Evolutionary conservation across 2,888 invertebrate species (phyloP), one percentile per base, ranked within the genome.

Genomic region (Baccha elongata): DNA sequence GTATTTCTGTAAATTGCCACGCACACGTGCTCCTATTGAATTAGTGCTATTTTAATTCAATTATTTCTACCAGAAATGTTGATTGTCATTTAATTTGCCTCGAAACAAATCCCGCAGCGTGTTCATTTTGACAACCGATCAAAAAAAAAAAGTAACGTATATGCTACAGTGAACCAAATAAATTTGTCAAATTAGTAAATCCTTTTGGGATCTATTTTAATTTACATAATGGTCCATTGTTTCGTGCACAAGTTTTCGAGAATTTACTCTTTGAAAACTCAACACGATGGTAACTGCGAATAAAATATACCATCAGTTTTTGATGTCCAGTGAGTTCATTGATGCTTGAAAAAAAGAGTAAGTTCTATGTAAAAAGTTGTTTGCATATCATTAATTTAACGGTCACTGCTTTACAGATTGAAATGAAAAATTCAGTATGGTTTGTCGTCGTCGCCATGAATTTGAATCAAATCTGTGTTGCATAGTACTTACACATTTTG

Each of bases 41-140:
- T 60, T 68, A 23, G 32, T 42, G 23, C 60, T 17, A 60, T 60
- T 74, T 74, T 58, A 67, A 74, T 67, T 74, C 67, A 74, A 67
- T 74, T 75, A 67, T 13, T 58, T 48, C 10, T 3, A n/a, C 40
- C 55, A 67, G 32, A 21, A 58, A 15, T 50, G 67, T 50, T 55
- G 50, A 50, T 58, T 40, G 19, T 13, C 8, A 60, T 23, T 58
- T 67, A 68, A 68, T 74, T 58, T 26, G n/a, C 13, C 15, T 26
- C n/a, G 8, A 15, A 4, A 1, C n/a, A 60, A 42, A 15, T 11
- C 29, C 2, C 40, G 1, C 13, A n/a, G 23, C 23, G 44, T 58
- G n/a, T n/a, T n/a, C n/a, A n/a, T n/a, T n/a, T n/a, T n/a, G n/a
- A 6, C 11, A 17, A 21, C 6, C 1, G 15, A 52, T 4, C 1